Evolutionary conservation across 1,140 invertebrate genomes (phyloP), one percentile per base, ranked within the genome.

Genomic region (Latrodectus geometricus): DNA sequence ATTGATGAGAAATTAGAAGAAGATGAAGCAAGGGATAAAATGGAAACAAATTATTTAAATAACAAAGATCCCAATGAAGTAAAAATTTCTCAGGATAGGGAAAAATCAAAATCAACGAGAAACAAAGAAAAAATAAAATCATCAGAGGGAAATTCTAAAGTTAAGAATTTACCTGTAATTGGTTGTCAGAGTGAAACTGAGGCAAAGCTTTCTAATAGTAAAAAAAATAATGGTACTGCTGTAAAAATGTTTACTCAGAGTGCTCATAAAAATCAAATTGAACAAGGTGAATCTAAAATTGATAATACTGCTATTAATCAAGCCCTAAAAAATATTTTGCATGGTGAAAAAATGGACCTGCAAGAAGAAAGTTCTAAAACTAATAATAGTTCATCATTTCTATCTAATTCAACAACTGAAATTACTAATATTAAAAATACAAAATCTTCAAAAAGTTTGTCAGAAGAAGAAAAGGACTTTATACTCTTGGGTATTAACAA

Each of bases 381-480:
- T 14, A 77, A 35, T 17, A 7, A 21, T 17, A 68, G 11, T 14
- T 11, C 20, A 65, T 11, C 9, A 4, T 15, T 66, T 15, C 9
- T 35, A 79, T 50, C 77, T 14, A 66, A 35, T 20, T 7, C 8
- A 66, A 75, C 20, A 48, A 2, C 8, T 17, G 68, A 35, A 8
- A 9, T 15, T 23, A 14, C n/a, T 49, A n/a, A n/a, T 54, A 12
- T 76, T 56, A 56, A n/a, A 20, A 20, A 52, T 56, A 76, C 8
- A 4, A 20, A 9, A 20, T 20, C 35, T 48, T 15, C 74, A 20
- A 48, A n/a, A 23, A n/a, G 56, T n/a, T 17, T 85, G 3, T 65
- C 66, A n/a, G 83, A 86, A 73, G 83, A 86, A 72, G 83, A 86
- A 21, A 70, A 78, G 50, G 83, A 86, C 61, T 86, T 86, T 14